Percentiles rank a stretch among this genome's conserved stretches.
Conservation (phyloP, 37 sponge, comb jelly and placozoan species). For the Agelas oroides region DNA sequence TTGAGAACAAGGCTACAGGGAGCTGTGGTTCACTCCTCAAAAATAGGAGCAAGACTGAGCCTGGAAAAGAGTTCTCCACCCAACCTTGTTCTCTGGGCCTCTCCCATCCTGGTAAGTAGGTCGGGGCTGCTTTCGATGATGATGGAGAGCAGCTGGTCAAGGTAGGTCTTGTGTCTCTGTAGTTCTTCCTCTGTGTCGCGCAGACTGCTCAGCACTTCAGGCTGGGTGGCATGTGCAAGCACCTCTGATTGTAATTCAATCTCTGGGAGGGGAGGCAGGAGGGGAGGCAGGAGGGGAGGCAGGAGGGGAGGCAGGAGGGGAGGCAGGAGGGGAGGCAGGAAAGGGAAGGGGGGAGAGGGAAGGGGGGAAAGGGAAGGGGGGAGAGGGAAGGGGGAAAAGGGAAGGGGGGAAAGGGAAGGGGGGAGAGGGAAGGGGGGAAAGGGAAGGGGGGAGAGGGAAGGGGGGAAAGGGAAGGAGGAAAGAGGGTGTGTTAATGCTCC, state of each 20-base stretch:
- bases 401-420: too few species aligned
- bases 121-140: constrained; percentile 73
- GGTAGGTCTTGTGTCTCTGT: constrained; percentile 59
- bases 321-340: background rate
- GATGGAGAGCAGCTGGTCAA: constrained; percentile 72
- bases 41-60: too few species aligned
- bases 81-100: constrained; percentile 56
- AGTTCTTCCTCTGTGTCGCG: constrained; percentile 37
- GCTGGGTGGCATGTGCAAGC: constrained; percentile 10
- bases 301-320: background rate
- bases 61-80: too few species aligned
- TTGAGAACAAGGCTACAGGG: too few species aligned
- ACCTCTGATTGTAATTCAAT: background rate
- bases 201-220: constrained; percentile 53
- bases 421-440: too few species aligned
- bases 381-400: too few species aligned
- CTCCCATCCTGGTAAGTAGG: constrained; percentile 61
- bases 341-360: too few species aligned
- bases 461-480: too few species aligned
- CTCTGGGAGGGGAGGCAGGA: background rate
- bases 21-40: too few species aligned
- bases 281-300: background rate
- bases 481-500: too few species aligned
- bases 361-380: too few species aligned
- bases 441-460: too few species aligned